phyloP scores from a whole-genome alignment of 1,140 invertebrate genomes.

The Cydia fagiglandana region DNA sequence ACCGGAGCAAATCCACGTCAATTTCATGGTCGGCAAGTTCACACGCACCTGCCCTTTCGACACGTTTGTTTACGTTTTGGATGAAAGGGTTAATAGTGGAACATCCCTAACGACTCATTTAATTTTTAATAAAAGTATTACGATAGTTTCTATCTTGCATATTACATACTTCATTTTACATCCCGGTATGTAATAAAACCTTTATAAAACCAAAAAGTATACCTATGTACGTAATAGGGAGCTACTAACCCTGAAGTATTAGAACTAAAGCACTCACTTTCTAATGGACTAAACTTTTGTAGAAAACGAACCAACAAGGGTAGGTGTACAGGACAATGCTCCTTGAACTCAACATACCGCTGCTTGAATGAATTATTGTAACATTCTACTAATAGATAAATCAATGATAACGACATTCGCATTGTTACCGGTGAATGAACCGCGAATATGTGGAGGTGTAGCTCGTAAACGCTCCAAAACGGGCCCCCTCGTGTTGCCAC shows the following conservation, averaged over 20 bases:
- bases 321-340: not conserved
- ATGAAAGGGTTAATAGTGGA: constrained; percentile 41
- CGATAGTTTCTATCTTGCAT: not conserved
- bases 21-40: constrained; percentile 73
- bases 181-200: not conserved
- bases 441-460: constrained; percentile 71
- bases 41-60: constrained; percentile 64
- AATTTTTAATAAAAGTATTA: not conserved
- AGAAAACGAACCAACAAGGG: no score
- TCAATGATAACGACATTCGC: constrained; percentile 54
- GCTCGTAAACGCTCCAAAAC: constrained; percentile 73
- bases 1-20: constrained; percentile 70
- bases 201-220: no score
- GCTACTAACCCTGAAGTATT: no score
- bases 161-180: constrained; percentile 1
- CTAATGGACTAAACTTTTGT: no score
- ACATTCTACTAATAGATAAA: constrained; percentile 47
- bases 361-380: not conserved
- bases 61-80: constrained; percentile 38
- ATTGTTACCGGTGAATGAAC: constrained; percentile 71
- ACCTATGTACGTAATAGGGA: no score
- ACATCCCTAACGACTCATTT: constrained; percentile 32
- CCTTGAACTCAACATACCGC: not conserved
- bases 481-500: constrained; percentile 59
- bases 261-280: no score